Conservation (phyloP, 2,113 vertebrate genomes). For the Picathartes gymnocephalus region DNA sequence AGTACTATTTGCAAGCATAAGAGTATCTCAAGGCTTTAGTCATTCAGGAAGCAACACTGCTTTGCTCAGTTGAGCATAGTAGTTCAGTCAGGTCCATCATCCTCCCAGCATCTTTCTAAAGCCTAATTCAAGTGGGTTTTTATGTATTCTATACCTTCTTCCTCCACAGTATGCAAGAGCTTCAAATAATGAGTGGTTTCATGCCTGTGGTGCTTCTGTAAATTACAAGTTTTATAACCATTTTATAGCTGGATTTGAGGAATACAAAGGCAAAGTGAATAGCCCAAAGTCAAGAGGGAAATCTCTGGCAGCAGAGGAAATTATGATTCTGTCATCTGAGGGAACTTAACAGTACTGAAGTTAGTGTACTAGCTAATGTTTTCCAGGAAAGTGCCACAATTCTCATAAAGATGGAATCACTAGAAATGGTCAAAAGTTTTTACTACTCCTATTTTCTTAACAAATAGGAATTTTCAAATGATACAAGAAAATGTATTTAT, state of each 20-base stretch:
- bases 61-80: neutral
- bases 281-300: neutral
- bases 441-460: neutral
- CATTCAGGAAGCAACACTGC: neutral
- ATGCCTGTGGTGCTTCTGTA: neutral
- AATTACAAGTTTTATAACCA: neutral
- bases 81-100: neutral
- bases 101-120: neutral
- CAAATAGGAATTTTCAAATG: neutral
- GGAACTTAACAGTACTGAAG: neutral
- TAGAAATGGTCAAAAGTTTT: neutral
- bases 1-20: neutral
- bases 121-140: neutral
- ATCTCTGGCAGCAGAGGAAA: neutral
- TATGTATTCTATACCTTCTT: neutral
- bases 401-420: neutral
- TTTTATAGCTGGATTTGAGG: neutral
- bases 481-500: neutral
- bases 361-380: neutral
- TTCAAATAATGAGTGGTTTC: neutral
- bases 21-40: neutral
- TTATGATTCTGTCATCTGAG: neutral
- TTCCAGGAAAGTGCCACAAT: neutral
- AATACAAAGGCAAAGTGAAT: neutral
- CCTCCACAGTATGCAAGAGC: neutral